Evolutionary conservation across 2,113 vertebrate species (phyloP).

Genomic region (Balaeniceps rex): DNA sequence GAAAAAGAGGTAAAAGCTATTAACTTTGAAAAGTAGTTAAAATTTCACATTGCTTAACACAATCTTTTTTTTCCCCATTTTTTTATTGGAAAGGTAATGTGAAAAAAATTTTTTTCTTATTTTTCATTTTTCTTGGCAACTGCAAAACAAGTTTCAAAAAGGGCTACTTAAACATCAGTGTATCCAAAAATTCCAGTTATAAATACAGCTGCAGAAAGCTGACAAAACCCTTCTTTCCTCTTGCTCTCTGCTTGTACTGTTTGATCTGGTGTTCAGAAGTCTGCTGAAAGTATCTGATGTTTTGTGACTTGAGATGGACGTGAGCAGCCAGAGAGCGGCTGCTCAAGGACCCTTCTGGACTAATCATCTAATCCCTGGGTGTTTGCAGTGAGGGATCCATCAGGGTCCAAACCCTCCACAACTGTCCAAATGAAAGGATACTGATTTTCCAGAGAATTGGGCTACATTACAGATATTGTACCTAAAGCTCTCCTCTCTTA

Average conservation of each 20-base stretch:
- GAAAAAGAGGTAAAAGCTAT: background rate
- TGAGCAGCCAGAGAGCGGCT: background rate
- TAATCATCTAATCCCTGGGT: background rate
- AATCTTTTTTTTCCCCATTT: rapidly evolving
- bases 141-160: background rate
- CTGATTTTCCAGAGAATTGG: background rate
- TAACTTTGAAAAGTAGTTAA: background rate
- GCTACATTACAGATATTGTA: background rate
- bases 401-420: background rate
- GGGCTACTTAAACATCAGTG: background rate
- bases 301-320: background rate
- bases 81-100: background rate
- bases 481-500: background rate
- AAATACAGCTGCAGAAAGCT: background rate
- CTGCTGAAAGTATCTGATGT: background rate
- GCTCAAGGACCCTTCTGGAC: background rate
- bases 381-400: background rate
- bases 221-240: background rate
- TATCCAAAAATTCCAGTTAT: background rate
- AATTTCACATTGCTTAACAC: background rate
- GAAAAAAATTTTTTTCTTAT: background rate
- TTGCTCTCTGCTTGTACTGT: background rate
- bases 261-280: background rate
- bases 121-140: background rate
- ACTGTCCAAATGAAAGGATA: background rate